Conservation (phyloP, 2,113 vertebrate genomes). For the Lepus europaeus region DNA sequence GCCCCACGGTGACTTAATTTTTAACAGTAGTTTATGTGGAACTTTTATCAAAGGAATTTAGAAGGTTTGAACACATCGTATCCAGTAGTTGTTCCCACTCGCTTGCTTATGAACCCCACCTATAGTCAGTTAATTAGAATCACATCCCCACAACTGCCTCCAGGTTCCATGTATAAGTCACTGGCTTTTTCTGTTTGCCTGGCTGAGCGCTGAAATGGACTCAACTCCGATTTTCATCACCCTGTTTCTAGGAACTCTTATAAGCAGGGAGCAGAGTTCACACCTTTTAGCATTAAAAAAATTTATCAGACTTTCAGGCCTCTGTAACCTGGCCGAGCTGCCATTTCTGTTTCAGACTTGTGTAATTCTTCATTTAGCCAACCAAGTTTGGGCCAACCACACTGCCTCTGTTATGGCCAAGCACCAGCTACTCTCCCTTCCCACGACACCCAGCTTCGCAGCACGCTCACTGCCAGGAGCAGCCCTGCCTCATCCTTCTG, state of each 20-base stretch:
- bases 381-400: background rate
- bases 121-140: background rate
- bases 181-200: background rate
- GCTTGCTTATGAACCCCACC: background rate
- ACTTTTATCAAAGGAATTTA: background rate
- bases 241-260: background rate
- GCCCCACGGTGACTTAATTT: background rate
- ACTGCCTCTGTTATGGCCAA: background rate
- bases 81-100: background rate
- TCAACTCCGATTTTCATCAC: background rate
- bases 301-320: background rate
- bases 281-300: background rate
- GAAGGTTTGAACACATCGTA: background rate
- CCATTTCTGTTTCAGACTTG: conserved; percentile 32
- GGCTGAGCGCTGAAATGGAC: background rate
- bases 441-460: too few relatives aligned
- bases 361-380: background rate
- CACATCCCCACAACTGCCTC: background rate
- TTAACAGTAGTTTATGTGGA: conserved; percentile 12
- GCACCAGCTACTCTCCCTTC: background rate
- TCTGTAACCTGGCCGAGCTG: background rate
- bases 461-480: background rate
- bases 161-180: too few relatives aligned
- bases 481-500: background rate
- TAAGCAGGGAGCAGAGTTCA: background rate